Conservation (phyloP, 1,140 invertebrate genomes). For the Camponotus pennsylvanicus region DNA sequence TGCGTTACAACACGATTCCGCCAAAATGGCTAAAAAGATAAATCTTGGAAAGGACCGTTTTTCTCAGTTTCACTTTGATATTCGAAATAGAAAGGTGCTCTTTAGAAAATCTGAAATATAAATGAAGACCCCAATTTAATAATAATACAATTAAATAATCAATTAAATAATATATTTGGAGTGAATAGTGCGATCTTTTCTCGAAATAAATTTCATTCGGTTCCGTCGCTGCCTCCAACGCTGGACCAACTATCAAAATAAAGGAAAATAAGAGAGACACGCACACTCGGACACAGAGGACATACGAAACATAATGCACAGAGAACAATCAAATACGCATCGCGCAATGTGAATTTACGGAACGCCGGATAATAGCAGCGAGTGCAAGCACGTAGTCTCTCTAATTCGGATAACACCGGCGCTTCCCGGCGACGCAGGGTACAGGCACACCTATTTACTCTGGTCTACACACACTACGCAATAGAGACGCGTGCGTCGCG, state of each 20-base stretch:
- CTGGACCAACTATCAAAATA: neutral
- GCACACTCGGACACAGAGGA: neutral
- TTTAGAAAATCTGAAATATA: too few relatives aligned
- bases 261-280: neutral
- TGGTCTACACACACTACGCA: neutral
- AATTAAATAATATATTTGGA: too few relatives aligned
- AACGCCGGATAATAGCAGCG: slow-evolving; percentile 1
- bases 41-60: too few relatives aligned
- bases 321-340: slow-evolving; percentile 1
- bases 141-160: too few relatives aligned
- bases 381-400: slow-evolving; percentile 41
- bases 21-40: too few relatives aligned
- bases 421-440: neutral
- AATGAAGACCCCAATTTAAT: too few relatives aligned
- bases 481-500: slow-evolving; percentile 6
- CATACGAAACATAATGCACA: neutral
- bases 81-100: too few relatives aligned
- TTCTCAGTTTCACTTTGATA: too few relatives aligned
- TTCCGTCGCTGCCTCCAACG: too few relatives aligned
- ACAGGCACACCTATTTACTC: slow-evolving; percentile 37
- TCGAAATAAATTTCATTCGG: too few relatives aligned
- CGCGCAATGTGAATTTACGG: slow-evolving; percentile 29
- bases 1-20: too few relatives aligned
- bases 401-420: slow-evolving; percentile 57
- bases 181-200: too few relatives aligned